Conservation (phyloP, 2,888 invertebrate genomes). For the Diabrotica balteata region DNA sequence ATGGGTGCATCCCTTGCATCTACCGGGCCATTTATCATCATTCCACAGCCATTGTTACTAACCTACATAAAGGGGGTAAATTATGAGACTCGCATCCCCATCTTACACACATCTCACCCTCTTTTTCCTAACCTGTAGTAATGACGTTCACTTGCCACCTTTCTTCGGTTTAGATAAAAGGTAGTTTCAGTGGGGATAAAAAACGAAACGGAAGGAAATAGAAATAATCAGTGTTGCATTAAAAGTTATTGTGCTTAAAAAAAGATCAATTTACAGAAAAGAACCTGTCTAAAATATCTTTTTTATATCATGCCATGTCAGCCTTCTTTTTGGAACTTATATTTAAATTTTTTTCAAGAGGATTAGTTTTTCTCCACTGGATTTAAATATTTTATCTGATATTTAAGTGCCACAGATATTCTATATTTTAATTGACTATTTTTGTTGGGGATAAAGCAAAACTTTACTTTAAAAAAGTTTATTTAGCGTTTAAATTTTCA, state of each 20-base stretch:
- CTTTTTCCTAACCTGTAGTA: constrained; percentile 31
- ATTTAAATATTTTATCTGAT: no score
- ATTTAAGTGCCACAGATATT: no score
- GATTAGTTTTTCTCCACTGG: no score
- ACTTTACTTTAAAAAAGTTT: no score
- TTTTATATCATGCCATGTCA: no score
- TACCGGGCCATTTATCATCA: constrained; percentile 51
- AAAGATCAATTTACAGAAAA: neutral
- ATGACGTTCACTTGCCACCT: constrained; percentile 34
- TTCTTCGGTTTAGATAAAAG: constrained; percentile 8
- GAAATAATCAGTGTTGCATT: constrained; percentile 8
- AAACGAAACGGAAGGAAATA: neutral
- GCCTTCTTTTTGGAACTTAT: no score
- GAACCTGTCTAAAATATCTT: neutral
- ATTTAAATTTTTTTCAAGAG: no score
- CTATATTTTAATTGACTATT: no score
- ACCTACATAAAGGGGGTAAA: constrained; percentile 37
- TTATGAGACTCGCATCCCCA: constrained; percentile 30
- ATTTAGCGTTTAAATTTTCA: no score
- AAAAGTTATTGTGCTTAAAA: constrained; percentile 5
- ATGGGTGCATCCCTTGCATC: constrained; percentile 24
- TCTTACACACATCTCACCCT: constrained; percentile 28
- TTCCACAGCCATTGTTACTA: constrained; percentile 42
- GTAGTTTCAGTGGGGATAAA: neutral
- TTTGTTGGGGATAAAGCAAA: no score